A percentile compares a stretch with the other conserved stretches of the same genome.
Conservation (phyloP, 2,113 vertebrate genomes). For the Chinchilla lanigera region DNA sequence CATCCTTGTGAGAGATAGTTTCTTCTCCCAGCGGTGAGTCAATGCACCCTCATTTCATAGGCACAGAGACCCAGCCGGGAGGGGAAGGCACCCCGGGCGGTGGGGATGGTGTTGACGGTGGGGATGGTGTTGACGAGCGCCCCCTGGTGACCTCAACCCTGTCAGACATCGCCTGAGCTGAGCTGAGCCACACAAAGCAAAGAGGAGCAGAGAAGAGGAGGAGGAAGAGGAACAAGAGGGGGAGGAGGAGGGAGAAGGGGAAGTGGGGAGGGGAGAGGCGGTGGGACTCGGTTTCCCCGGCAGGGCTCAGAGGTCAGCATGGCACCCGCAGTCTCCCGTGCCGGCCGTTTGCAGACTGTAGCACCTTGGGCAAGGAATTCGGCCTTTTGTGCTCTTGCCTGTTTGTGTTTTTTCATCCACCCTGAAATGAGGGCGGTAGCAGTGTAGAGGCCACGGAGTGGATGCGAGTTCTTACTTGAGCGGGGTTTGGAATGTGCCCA, state of each 20-base stretch:
- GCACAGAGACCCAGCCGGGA: background rate
- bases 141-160: background rate
- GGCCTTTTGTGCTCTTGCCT: background rate
- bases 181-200: background rate
- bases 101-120: background rate
- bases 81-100: background rate
- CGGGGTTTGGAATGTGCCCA: background rate
- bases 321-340: background rate
- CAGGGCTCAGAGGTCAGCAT: background rate
- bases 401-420: background rate
- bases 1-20: background rate
- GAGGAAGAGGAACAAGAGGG: background rate
- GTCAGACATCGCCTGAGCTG: background rate
- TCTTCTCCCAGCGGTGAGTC: background rate
- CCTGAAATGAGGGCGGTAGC: background rate
- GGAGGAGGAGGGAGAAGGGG: too few relatives aligned
- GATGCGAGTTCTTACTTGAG: background rate
- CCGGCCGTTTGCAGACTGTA: background rate
- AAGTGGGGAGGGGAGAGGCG: too few relatives aligned
- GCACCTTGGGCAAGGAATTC: background rate
- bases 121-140: background rate
- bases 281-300: background rate
- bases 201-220: background rate
- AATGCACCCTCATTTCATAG: background rate
- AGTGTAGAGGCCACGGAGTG: accelerated